phyloP scores from a whole-genome alignment of 2,888 invertebrate species.

The Lepidocyrtinus sp. region DNA sequence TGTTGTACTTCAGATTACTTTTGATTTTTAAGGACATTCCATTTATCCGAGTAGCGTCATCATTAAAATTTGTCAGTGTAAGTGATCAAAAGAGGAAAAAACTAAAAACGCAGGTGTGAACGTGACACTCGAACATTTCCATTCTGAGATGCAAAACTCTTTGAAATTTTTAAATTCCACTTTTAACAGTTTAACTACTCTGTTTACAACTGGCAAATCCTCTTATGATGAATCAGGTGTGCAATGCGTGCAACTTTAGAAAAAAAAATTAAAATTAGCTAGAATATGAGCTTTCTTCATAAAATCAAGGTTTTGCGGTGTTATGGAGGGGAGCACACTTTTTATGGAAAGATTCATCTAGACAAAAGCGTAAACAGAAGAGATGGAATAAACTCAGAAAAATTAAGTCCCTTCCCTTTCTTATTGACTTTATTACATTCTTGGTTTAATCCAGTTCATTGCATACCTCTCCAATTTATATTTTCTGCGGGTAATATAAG shows the following conservation, averaged over 20 bases:
- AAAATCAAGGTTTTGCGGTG: no score
- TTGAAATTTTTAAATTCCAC: no score
- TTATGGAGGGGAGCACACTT: no score
- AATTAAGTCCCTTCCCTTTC: background rate
- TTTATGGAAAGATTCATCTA: no score
- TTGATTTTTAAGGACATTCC: conserved; percentile 5
- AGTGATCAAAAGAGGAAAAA: background rate
- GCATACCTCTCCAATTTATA: background rate
- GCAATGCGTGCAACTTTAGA: conserved; percentile 37
- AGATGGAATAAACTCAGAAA: background rate
- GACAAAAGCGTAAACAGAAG: background rate
- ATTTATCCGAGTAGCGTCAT: conserved; percentile 8
- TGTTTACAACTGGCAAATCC: conserved; percentile 6
- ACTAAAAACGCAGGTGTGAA: conserved; percentile 18
- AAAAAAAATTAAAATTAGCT: background rate
- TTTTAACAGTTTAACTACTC: background rate
- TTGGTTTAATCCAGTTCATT: conserved; percentile 1
- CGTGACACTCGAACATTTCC: conserved; percentile 38
- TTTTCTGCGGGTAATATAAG: no score
- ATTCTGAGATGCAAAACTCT: background rate
- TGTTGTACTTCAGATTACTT: conserved; percentile 6
- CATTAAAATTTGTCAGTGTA: background rate
- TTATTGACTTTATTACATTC: conserved; percentile 37
- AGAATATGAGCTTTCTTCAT: no score
- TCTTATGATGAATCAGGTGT: conserved; percentile 43